Evolutionary conservation across 2,113 vertebrate species (phyloP).

Genomic region (Melanocharis versteri): DNA sequence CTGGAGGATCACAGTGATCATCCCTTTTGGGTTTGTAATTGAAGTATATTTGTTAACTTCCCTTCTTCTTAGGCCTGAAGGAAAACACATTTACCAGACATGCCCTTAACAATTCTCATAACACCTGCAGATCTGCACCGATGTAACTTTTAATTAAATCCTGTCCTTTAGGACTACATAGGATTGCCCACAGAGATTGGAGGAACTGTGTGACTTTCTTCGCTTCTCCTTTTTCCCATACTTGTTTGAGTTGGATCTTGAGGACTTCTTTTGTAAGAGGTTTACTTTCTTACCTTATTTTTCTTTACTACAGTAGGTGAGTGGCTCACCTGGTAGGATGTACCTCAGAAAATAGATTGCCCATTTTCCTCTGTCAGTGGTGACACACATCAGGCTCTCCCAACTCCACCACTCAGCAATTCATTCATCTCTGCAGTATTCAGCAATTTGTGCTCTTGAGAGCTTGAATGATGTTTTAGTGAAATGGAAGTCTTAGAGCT

Average conservation of each 20-base stretch:
- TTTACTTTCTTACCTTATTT: background rate
- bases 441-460: background rate
- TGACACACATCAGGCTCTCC: background rate
- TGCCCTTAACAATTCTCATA: background rate
- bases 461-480: background rate
- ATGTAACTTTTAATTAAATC: constrained; percentile 34
- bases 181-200: background rate
- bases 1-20: background rate
- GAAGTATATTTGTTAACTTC: background rate
- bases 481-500: background rate
- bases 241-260: background rate
- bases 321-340: background rate
- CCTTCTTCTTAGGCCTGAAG: background rate
- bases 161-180: background rate
- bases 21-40: background rate
- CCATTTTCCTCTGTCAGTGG: background rate
- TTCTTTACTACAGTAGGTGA: background rate
- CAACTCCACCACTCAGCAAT: background rate
- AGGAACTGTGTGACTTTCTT: background rate
- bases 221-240: background rate
- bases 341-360: background rate
- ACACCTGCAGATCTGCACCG: background rate
- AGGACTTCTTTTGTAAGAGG: background rate
- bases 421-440: background rate
- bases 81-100: background rate